Evolutionary conservation across 1,140 invertebrate species (phyloP).

Genomic region (roundworm (Caenorhabditis elegans)): DNA sequence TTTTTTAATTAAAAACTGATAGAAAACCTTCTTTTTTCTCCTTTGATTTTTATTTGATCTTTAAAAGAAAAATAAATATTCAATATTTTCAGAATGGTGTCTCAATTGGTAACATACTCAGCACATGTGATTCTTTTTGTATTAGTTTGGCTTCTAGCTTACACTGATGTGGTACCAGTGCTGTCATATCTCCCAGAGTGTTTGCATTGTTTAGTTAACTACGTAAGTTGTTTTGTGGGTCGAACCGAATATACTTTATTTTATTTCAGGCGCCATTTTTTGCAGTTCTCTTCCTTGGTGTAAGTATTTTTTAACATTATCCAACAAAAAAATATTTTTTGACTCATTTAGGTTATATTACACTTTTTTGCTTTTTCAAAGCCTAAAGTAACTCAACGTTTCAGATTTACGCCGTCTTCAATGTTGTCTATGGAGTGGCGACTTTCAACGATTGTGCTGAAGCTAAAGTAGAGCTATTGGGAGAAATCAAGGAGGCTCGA

Average conservation of each 20-base stretch:
- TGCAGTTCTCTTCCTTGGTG: conserved; percentile 35
- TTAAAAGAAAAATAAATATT: no score
- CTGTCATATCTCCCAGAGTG: conserved; percentile 22
- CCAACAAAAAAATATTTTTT: no score
- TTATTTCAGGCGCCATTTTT: conserved; percentile 43
- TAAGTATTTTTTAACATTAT: conserved; percentile 19
- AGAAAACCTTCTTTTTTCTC: no score
- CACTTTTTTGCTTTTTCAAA: no score
- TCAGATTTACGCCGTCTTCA: conserved; percentile 44
- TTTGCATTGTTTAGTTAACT: conserved; percentile 18
- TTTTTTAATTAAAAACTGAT: no score
- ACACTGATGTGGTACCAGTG: conserved; percentile 16
- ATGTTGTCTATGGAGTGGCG: conserved; percentile 46
- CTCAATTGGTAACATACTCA: conserved; percentile 38
- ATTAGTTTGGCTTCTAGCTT: conserved; percentile 23
- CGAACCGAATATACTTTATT: neutral
- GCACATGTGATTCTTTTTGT: neutral
- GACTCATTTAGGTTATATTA: no score
- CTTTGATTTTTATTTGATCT: no score
- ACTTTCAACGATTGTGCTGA: conserved; percentile 49
- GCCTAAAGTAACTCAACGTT: no score
- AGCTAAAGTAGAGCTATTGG: conserved; percentile 35
- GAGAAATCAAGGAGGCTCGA: conserved; percentile 48
- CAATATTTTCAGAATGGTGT: conserved; percentile 36
- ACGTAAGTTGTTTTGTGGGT: conserved; percentile 34